Conservation (phyloP, 2,888 invertebrate genomes). For the Sarcophaga rosellei region DNA sequence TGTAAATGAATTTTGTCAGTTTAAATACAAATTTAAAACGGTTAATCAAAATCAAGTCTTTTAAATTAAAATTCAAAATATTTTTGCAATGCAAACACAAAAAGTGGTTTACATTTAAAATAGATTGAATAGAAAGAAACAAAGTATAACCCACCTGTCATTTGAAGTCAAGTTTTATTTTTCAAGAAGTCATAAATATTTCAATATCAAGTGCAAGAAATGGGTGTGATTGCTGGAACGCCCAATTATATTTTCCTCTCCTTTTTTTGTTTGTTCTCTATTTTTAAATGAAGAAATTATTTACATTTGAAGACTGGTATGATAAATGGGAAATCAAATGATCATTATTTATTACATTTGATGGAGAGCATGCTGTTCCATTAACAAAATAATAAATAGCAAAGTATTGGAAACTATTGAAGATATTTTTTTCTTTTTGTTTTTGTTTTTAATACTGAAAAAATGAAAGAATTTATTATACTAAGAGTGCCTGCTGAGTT, state of each 20-base stretch:
- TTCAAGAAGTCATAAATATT: conserved; percentile 19
- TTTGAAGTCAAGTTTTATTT: conserved; percentile 14
- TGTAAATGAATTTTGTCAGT: conserved; percentile 48
- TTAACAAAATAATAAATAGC: no score
- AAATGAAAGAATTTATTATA: no score
- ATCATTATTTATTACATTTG: conserved; percentile 3
- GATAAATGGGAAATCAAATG: conserved; percentile 12
- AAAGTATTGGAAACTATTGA: no score
- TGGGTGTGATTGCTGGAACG: conserved; percentile 28
- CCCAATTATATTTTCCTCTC: conserved; percentile 14
- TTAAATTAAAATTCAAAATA: neutral
- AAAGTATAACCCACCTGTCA: conserved; percentile 54
- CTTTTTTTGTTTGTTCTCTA: no score
- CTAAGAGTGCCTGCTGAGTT: no score
- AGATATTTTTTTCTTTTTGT: no score
- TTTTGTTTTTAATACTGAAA: no score
- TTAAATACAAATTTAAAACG: conserved; percentile 8
- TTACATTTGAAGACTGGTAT: conserved; percentile 16
- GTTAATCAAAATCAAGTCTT: neutral
- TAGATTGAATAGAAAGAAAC: conserved; percentile 45
- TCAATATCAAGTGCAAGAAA: conserved; percentile 46
- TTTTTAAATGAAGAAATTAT: conserved; percentile 31
- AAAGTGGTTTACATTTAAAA: conserved; percentile 27
- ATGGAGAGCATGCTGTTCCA: no score
- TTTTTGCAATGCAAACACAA: neutral